Conservation (phyloP, 1,140 invertebrate species). For the Riptortus pedestris region DNA sequence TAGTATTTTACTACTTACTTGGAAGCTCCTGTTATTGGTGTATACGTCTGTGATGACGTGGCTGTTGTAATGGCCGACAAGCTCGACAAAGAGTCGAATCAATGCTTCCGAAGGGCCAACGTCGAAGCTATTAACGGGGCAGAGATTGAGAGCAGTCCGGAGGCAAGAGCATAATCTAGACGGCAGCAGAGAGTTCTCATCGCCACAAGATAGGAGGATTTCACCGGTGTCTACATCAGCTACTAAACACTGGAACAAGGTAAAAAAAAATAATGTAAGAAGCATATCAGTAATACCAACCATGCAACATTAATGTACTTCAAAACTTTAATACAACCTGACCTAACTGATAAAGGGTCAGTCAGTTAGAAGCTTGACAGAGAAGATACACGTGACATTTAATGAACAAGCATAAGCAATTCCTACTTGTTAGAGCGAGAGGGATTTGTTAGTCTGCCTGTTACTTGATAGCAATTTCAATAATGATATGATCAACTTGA, state of each 20-base stretch:
- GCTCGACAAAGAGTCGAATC: constrained; percentile 53
- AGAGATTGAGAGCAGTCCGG: constrained; percentile 49
- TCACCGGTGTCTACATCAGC: constrained; percentile 51
- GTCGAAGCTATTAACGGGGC: constrained; percentile 39
- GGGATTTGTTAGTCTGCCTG: too few relatives aligned
- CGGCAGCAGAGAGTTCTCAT: constrained; percentile 54
- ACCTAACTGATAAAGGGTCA: too few relatives aligned
- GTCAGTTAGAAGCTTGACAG: too few relatives aligned
- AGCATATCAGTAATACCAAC: too few relatives aligned
- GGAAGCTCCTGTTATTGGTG: constrained; percentile 25
- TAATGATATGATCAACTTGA: too few relatives aligned
- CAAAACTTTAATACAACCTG: too few relatives aligned
- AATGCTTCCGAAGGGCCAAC: constrained; percentile 48
- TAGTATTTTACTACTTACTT: constrained; percentile 26
- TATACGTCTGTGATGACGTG: constrained; percentile 24
- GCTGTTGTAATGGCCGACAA: constrained; percentile 48
- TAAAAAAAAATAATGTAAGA: constrained; percentile 21
- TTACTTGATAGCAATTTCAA: too few relatives aligned
- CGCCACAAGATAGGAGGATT: constrained; percentile 45
- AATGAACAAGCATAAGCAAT: too few relatives aligned
- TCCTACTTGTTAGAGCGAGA: too few relatives aligned
- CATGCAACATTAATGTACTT: too few relatives aligned
- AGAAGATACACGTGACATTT: too few relatives aligned
- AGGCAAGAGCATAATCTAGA: constrained; percentile 47
- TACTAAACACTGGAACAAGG: constrained; percentile 46